Base-by-base conservation (phyloP, 2,113 vertebrate genomes). In the Hyla sarda region DNA sequence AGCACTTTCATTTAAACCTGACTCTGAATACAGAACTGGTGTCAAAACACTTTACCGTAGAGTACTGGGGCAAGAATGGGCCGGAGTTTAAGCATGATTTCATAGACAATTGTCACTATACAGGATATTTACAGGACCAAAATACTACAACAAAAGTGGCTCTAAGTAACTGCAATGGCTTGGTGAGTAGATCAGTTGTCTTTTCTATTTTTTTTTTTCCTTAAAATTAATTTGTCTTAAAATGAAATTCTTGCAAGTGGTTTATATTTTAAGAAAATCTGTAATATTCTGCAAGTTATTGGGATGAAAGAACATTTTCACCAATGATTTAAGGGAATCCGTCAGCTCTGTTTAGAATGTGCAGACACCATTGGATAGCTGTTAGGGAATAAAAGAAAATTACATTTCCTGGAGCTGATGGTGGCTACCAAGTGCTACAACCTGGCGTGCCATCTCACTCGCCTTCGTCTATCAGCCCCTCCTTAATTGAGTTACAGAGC, bases 1-100 rank as follows among this genome's bases (percentile, higher is more conserved):
- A 96, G 95, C 97, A 98, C 96, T 99, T 99, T 97, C 96, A 98
- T 91, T 93, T 99, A 92, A 99, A 99, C 93, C 94, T 99, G 94
- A 99, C 96, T 87, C 96, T 97, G 91, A 99, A 96, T 94, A 97
- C 97, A 91, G 94, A 96, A 93, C 95, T 99, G 92, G 96, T 99
- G 90, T 98, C 98, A 25, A 98, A 95, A 94, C 96, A 98, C 91
- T 99, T 98, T 91, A 96, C 95, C 79, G 98, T 99, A 94, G 98
- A 99, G 92, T 99, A 99, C 78, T 99, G 98, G 98, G 97, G 96
- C 78, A 95, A 93, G 91, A 94, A 95, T 30, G 98, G 97, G 91
- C 95, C 94, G 32, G 95, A 97, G 87, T 97, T 96, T 96, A 96
- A 95, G 77, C 97, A 99, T 10, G 93, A 95, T 90, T 89, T 90